A percentile compares a stretch with the other conserved stretches of the same genome.
Conservation (phyloP, 2,888 invertebrate species). For the Brachycybe producta region DNA sequence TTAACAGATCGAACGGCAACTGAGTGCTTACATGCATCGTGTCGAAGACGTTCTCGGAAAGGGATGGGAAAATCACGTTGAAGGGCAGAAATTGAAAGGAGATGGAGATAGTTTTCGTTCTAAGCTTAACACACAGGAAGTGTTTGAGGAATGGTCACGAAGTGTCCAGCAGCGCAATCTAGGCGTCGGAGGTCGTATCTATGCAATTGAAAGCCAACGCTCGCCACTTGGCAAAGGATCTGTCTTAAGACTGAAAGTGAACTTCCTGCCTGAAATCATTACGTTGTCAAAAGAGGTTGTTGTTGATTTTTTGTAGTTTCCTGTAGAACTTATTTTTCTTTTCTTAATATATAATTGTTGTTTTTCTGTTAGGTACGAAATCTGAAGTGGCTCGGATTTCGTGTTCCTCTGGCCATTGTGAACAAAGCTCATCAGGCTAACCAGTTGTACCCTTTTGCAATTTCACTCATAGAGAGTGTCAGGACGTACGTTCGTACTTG, state of each 20-base stretch:
- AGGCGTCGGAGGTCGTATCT: slow-evolving; percentile 86
- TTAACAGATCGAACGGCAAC: slow-evolving; percentile 83
- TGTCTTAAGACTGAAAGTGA: slow-evolving; percentile 73
- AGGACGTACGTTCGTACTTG: slow-evolving; percentile 92
- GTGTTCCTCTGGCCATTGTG: slow-evolving; percentile 93
- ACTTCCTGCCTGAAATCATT: slow-evolving; percentile 96
- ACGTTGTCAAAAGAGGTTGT: slow-evolving; percentile 88
- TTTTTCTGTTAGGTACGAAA: slow-evolving; percentile 58
- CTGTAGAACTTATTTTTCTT: neutral
- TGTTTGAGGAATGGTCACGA: slow-evolving; percentile 96
- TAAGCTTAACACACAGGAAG: slow-evolving; percentile 90
- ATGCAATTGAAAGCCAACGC: slow-evolving; percentile 60
- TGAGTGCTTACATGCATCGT: slow-evolving; percentile 86
- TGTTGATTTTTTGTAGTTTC: too few relatives aligned
- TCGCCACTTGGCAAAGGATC: slow-evolving; percentile 59
- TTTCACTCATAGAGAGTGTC: slow-evolving; percentile 93
- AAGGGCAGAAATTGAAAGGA: slow-evolving; percentile 92
- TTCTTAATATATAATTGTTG: neutral
- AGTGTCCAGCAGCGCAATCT: slow-evolving; percentile 82
- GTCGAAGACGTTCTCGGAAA: slow-evolving; percentile 98
- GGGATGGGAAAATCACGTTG: slow-evolving; percentile 98
- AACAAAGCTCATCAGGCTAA: slow-evolving; percentile 99
- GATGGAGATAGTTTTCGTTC: slow-evolving; percentile 95
- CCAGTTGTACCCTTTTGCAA: slow-evolving; percentile 95
- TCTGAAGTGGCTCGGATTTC: slow-evolving; percentile 85